phyloP scores from a whole-genome alignment of 30 jellyfish, hydroid and myxozoan species.

The Hydractinia symbiolongicarpus region DNA sequence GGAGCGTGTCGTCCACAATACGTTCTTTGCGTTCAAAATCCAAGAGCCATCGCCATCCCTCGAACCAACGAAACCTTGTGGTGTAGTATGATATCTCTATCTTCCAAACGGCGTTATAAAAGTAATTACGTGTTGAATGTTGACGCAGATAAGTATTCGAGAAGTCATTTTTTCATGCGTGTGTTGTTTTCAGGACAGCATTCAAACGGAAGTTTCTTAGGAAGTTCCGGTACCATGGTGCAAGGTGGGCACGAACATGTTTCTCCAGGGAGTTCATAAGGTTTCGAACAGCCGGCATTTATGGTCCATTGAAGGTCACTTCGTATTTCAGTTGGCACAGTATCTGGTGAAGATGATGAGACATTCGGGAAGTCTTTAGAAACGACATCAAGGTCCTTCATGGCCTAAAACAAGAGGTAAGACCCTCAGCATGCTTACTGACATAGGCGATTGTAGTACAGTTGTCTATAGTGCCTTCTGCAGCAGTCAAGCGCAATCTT shows the following conservation, averaged over 20 bases:
- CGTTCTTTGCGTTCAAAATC: too few relatives aligned
- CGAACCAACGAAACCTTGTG: constrained; percentile 41
- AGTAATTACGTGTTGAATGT: constrained; percentile 26
- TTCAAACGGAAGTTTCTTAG: not conserved
- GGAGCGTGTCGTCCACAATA: too few relatives aligned
- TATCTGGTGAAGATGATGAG: not conserved
- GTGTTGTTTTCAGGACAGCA: not conserved
- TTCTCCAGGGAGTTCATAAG: not conserved
- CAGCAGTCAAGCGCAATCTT: too few relatives aligned
- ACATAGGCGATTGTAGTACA: not conserved
- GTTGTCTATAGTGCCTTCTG: too few relatives aligned
- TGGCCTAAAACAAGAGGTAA: not conserved
- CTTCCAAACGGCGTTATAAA: constrained; percentile 45
- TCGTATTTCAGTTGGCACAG: not conserved
- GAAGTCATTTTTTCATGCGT: not conserved
- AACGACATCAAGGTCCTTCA: not conserved
- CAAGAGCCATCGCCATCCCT: constrained; percentile 4
- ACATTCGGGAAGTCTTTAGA: not conserved
- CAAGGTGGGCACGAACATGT: constrained; percentile 3
- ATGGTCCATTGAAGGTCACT: not conserved
- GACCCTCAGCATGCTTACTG: not conserved
- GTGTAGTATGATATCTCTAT: constrained; percentile 39
- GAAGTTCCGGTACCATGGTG: not conserved
- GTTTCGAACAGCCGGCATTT: not conserved
- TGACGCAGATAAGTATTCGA: not conserved